A percentile compares a stretch with the other conserved stretches of the same genome.
Conservation (phyloP, 2,888 invertebrate genomes). For the Nipponacmea schrenckii region DNA sequence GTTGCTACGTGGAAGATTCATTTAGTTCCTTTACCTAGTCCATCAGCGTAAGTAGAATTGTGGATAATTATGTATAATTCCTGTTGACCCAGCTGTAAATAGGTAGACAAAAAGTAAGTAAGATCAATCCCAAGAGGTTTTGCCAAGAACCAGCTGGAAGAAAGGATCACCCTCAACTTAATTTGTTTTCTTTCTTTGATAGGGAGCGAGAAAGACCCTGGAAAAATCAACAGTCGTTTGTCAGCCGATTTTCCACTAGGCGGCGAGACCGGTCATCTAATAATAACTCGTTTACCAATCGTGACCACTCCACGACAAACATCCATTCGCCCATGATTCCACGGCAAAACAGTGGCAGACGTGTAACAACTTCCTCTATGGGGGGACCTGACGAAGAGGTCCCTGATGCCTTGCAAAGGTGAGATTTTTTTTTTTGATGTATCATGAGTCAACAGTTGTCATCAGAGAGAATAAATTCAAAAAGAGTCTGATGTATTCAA, state of each 20-base stretch:
- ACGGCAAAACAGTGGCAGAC: constrained; percentile 39
- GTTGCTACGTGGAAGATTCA: constrained; percentile 97
- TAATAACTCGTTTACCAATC: constrained; percentile 31
- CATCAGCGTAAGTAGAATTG: constrained; percentile 51
- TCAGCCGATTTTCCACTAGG: constrained; percentile 81
- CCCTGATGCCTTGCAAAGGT: constrained; percentile 57
- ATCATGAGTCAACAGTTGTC: constrained; percentile 16
- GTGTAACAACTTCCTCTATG: constrained; percentile 33
- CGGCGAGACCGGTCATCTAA: constrained; percentile 53
- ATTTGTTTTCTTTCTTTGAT: not conserved
- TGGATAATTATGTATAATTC: too few relatives aligned
- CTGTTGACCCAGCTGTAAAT: too few relatives aligned
- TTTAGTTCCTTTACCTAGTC: constrained; percentile 69
- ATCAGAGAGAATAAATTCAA: constrained; percentile 1
- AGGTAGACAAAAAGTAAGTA: too few relatives aligned
- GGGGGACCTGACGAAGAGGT: constrained; percentile 35
- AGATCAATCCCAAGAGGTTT: too few relatives aligned
- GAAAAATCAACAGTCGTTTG: constrained; percentile 93
- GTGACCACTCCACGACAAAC: constrained; percentile 32
- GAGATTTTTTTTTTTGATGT: constrained; percentile 6
- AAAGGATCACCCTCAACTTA: not conserved
- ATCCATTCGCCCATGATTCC: constrained; percentile 52
- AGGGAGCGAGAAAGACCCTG: constrained; percentile 71
- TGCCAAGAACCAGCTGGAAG: too few relatives aligned
- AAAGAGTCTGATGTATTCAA: too few relatives aligned